Base-by-base conservation (phyloP, 2,888 invertebrate species). In the Eupithecia dodoneata region DNA sequence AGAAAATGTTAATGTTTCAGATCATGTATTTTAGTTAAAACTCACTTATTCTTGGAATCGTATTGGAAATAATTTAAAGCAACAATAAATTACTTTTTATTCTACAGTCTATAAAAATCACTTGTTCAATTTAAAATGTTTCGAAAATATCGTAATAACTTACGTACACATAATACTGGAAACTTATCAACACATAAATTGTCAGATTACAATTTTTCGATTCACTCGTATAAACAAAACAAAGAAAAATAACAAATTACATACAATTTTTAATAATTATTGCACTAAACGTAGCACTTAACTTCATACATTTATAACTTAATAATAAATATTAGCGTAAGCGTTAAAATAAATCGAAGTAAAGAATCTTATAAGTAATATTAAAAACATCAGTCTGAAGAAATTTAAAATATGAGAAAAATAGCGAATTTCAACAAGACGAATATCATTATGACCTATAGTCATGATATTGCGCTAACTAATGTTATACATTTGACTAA, bases 211-310 rank as follows among this genome's bases (percentile, higher is more conserved):
- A 87, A 30, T 87, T 88, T 44, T 78, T 84, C 88, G 86, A 90
- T 87, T 88, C 87, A 89, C 87, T 87, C 89, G 85, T 87, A 73
- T 88, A 87, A 91, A 90, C 87, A 88, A 87, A 92, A 92, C 90
- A 92, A 92, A 93, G 93, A 90, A 92, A 92, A 92, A 93, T 90
- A 92, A 92, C 92, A 93, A 91, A 91, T 93, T 94, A 91, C 90
- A 92, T 93, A 92, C 91, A 91, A 91, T 92, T 93, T 92, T 92
- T 90, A 93, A 93, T 94, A 93, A 92, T 93, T 94, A 94, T 94
- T 95, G 94, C 94, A 94, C 94, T 94, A 92, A 92, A 93, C 90
- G 94, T 94, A 94, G 94, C 94, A 94, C 94, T 94, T 92, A 92
- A 93, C 90, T 90, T 93, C 87, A 91, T 90, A 91, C 86, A 92